These are phyloP conservation scores for Danaus chrysippus DNA, from an alignment of 2,888 invertebrate genomes.

Conservation along the genomic window DNA sequence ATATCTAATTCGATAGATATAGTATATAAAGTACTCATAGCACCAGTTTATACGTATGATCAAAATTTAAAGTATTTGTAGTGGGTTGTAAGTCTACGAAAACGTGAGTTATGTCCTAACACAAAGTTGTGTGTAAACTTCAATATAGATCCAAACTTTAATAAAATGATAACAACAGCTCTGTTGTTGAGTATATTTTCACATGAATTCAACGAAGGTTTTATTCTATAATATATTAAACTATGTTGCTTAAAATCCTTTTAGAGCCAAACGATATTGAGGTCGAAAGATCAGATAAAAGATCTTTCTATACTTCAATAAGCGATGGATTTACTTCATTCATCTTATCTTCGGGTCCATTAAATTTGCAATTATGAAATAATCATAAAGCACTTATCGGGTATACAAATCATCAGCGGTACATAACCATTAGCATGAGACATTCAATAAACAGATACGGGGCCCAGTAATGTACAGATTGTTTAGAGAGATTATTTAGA, in stretches of 20 bases:
- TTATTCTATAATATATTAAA: constrained; percentile 15
- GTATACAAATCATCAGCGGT: constrained; percentile 20
- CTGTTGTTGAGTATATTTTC: not conserved
- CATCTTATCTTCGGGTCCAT: constrained; percentile 27
- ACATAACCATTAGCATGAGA: constrained; percentile 30
- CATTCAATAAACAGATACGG: constrained; percentile 48
- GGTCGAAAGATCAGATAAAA: constrained; percentile 26
- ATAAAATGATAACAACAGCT: not conserved
- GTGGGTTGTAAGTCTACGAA: too few species aligned
- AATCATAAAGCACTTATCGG: constrained; percentile 29
- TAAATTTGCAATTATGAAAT: constrained; percentile 32
- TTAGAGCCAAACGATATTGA: constrained; percentile 27
- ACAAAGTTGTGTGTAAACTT: too few species aligned
- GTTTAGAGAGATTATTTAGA: constrained; percentile 49
- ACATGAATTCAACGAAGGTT: not conserved
- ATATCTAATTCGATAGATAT: too few species aligned
- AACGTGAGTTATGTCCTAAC: too few species aligned
- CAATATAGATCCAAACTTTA: too few species aligned
- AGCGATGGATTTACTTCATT: constrained; percentile 29
- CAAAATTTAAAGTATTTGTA: too few species aligned
- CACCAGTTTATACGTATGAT: too few species aligned
- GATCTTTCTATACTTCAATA: constrained; percentile 26
- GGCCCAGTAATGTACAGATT: constrained; percentile 38
- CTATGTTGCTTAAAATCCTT: constrained; percentile 20
- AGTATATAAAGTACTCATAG: too few species aligned